Conservation (phyloP, 2,113 vertebrate species). For the Myocastor coypus region DNA sequence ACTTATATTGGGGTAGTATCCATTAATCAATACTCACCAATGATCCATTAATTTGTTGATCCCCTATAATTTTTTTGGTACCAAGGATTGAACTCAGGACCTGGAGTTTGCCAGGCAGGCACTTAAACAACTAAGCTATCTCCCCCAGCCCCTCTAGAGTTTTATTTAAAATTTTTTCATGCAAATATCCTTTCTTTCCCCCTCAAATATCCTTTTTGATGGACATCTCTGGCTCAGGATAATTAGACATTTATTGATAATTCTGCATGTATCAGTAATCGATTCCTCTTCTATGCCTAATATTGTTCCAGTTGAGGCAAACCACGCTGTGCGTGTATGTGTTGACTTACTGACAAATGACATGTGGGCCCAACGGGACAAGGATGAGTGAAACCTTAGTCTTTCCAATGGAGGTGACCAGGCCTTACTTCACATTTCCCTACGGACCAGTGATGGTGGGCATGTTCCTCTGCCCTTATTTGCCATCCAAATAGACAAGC, state of each 20-base stretch:
- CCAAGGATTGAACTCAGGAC: too few species aligned
- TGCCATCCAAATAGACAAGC: background rate
- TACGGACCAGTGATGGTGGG: background rate
- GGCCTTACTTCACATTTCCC: background rate
- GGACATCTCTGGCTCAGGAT: background rate
- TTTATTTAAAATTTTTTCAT: background rate
- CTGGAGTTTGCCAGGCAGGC: too few species aligned
- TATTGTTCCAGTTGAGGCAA: background rate
- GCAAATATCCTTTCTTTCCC: background rate
- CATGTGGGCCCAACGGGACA: background rate
- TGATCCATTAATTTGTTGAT: background rate
- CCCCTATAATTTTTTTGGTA: background rate
- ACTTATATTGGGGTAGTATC: background rate
- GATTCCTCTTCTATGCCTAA: background rate
- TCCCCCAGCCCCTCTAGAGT: too few species aligned
- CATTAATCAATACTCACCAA: background rate
- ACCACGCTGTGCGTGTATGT: background rate
- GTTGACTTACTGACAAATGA: background rate
- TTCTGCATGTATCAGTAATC: background rate
- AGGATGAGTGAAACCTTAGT: background rate
- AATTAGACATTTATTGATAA: background rate
- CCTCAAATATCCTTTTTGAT: background rate
- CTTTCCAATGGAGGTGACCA: background rate
- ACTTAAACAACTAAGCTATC: too few species aligned
- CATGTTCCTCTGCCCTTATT: background rate